Percentiles rank a stretch among this genome's conserved stretches.
Conservation (phyloP, 2,797 vertebrate genomes). For the Tolypeutes matacus region DNA sequence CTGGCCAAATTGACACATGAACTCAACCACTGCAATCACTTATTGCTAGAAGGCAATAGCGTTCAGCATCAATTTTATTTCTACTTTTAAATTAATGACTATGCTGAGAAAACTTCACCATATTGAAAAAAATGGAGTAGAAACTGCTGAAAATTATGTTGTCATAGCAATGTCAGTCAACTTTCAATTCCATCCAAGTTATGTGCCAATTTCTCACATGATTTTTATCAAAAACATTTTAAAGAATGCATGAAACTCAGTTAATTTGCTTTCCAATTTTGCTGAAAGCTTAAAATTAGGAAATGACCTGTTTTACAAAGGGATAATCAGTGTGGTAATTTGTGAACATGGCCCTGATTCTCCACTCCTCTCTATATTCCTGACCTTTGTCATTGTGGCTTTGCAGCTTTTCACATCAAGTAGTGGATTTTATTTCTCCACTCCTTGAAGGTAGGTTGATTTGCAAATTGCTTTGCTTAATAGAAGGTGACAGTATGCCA, state of each 20-base stretch:
- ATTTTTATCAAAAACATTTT: background rate
- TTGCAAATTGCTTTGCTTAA: background rate
- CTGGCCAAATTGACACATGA: too few relatives aligned
- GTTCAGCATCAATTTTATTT: background rate
- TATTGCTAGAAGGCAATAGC: background rate
- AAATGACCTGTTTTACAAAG: background rate
- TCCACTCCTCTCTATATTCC: background rate
- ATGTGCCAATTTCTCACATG: background rate
- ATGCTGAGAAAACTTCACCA: background rate
- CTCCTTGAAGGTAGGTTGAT: background rate
- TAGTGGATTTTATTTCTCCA: background rate
- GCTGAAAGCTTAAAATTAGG: too few relatives aligned
- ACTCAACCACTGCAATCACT: too few relatives aligned
- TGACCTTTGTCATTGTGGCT: fast-evolving
- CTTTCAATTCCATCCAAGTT: background rate
- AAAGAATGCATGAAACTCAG: background rate
- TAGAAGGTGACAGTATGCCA: too few relatives aligned
- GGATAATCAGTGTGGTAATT: background rate
- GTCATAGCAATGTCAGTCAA: background rate
- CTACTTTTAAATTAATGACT: background rate
- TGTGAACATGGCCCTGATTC: too few relatives aligned
- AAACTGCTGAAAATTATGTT: background rate
- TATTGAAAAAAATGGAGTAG: background rate
- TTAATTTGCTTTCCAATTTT: background rate
- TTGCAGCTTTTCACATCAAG: background rate